phyloP scores from a whole-genome alignment of 1,140 invertebrate species.

The Neoseiulus cucumeris region DNA sequence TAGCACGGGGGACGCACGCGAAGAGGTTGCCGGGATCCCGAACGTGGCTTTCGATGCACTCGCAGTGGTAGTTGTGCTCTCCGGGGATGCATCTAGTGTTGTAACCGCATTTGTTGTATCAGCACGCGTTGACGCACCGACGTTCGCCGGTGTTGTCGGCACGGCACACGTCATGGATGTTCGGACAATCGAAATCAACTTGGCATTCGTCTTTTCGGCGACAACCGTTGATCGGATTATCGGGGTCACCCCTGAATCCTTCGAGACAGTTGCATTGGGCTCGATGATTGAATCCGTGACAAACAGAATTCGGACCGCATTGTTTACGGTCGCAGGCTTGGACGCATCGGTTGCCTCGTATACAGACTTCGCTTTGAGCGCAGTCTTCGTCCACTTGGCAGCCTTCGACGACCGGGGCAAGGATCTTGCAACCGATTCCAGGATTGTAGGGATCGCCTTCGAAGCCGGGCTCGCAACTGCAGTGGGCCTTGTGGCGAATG shows the following conservation, averaged over 20 bases:
- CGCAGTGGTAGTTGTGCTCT: conserved; percentile 59
- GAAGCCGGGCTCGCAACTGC: conserved; percentile 52
- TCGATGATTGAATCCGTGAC: conserved; percentile 55
- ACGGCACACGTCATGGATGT: conserved; percentile 31
- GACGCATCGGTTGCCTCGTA: conserved; percentile 13
- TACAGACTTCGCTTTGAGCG: not conserved
- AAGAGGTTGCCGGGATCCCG: conserved; percentile 22
- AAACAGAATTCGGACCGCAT: conserved; percentile 61
- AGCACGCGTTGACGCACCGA: conserved; percentile 43
- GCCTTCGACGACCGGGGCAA: not conserved
- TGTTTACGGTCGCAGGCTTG: conserved; percentile 20
- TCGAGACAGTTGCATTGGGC: conserved; percentile 61
- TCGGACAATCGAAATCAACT: conserved; percentile 44
- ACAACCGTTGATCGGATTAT: conserved; percentile 45
- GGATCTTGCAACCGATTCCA: conserved; percentile 18
- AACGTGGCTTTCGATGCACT: conserved; percentile 46
- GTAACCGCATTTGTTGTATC: conserved; percentile 68
- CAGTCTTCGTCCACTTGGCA: conserved; percentile 2
- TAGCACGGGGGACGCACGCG: not conserved
- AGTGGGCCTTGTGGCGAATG: conserved; percentile 34
- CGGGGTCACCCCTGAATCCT: conserved; percentile 53
- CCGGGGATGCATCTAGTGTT: conserved; percentile 64
- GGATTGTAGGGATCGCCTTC: conserved; percentile 49
- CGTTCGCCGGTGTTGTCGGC: conserved; percentile 8
- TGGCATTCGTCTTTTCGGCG: conserved; percentile 24